Percentiles rank a stretch among this genome's conserved stretches.
Conservation (phyloP, 2,797 vertebrate species). For the Microchirus variegatus region DNA sequence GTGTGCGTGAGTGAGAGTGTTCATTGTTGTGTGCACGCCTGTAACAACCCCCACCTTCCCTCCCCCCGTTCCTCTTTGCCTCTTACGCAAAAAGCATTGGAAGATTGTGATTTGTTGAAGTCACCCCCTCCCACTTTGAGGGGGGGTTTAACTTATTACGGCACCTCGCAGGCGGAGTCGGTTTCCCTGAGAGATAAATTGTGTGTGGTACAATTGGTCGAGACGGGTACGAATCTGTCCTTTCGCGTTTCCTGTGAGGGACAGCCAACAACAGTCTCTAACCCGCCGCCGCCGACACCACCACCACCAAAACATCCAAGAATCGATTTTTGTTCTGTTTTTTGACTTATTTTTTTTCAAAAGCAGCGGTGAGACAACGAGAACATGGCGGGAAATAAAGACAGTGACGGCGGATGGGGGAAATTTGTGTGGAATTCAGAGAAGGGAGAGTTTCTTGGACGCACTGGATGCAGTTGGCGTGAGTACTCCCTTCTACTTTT, state of each 20-base stretch:
- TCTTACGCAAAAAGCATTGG: conserved; percentile 68
- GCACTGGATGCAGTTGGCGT: conserved; percentile 95
- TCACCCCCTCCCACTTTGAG: conserved; percentile 69
- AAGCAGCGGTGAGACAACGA: conserved; percentile 26
- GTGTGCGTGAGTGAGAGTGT: no score
- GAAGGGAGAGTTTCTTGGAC: conserved; percentile 93
- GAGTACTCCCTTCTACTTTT: conserved; percentile 71
- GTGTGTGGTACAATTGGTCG: conserved; percentile 69
- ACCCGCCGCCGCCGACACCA: conserved; percentile 1
- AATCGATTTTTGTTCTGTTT: no score
- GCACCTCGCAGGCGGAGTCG: conserved; percentile 74
- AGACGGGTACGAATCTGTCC: conserved; percentile 75
- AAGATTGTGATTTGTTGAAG: conserved; percentile 73
- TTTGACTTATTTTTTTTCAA: background rate
- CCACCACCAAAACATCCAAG: no score
- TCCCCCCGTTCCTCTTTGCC: background rate
- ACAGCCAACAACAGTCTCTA: conserved; percentile 49
- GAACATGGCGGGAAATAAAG: conserved; percentile 92
- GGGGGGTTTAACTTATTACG: conserved; percentile 74
- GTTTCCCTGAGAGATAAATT: conserved; percentile 68
- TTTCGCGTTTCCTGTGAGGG: conserved; percentile 68
- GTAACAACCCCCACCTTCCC: background rate
- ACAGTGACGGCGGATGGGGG: conserved; percentile 91
- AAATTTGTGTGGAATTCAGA: conserved; percentile 96
- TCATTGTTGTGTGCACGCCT: background rate